phyloP scores from a whole-genome alignment of 2,888 invertebrate genomes.

The Troilus luridus region DNA sequence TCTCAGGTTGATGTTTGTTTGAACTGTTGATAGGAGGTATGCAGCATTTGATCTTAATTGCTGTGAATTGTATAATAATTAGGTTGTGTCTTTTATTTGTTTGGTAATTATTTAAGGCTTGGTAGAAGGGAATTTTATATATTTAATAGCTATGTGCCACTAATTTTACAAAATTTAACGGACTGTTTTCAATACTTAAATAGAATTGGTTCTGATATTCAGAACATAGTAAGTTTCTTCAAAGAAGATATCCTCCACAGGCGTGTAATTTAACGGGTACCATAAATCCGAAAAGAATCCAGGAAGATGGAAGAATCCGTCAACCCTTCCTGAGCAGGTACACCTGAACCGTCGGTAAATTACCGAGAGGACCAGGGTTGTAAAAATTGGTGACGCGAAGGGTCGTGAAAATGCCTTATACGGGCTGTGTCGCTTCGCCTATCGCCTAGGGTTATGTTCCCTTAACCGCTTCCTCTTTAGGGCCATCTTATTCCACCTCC shows the following conservation, averaged over 20 bases:
- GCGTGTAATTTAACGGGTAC: background rate
- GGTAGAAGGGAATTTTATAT: no score
- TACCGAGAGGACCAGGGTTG: background rate
- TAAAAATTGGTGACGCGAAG: constrained; percentile 21
- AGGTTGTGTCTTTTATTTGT: no score
- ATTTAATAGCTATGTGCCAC: no score
- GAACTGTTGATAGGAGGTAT: no score
- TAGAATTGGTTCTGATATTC: background rate
- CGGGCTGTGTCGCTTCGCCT: background rate
- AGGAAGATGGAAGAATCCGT: background rate
- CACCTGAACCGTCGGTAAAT: background rate
- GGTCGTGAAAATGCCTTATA: background rate
- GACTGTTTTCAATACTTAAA: no score
- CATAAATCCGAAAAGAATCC: background rate
- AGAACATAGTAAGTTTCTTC: background rate
- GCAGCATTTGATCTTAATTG: no score
- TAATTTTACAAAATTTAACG: no score
- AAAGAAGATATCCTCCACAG: background rate
- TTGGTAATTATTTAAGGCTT: no score
- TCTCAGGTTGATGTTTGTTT: no score
- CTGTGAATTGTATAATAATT: no score
- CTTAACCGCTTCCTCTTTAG: constrained; percentile 26
- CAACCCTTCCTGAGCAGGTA: background rate
- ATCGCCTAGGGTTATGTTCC: constrained; percentile 16
- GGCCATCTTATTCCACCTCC: constrained; percentile 13